Base-by-base conservation (phyloP, 2,888 invertebrate genomes). In the Machimus atricapillus region DNA sequence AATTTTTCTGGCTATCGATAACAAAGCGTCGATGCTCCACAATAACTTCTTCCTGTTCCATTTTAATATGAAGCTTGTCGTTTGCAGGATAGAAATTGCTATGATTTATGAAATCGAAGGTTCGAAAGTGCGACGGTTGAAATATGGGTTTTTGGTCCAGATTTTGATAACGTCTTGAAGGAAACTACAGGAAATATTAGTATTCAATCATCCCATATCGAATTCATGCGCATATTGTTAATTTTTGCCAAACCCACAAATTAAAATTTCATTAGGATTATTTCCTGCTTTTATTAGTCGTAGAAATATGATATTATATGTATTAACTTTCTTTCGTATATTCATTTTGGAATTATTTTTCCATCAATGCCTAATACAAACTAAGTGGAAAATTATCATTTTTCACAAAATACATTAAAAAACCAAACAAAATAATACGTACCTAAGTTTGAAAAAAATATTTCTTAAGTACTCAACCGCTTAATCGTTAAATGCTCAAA, bases 11-110 rank as follows among this genome's bases (percentile, higher is more conserved):
- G 19, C 85, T 88, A 27, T 82, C 88, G 82, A 88, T 56, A 23
- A 89, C 88, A 85, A 89, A 88, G 73, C 89, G 88, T 82, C 88
- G 87, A 58, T 89, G 87, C 82, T 89, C 88, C 34, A 89, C 86
- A 23, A 88, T 86, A n/a, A 88, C 86, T 81, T 88, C 88, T 43
- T 89, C 89, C 23, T 88, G 87, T 78, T 89, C 87, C 88, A 89
- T 89, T 87, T 87, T 88, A 56, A 81, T 85, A 77, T 86, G 86
- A 66, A 82, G 19, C 19, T 78, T 58, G 5, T 56, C 56, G 19
- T 83, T 27, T 58, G 78, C 52, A 46, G 76, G 43, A 23, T 76
- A 76, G 14, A 74, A 23, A 85, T 76, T 76, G 76, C 74, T 85
- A 52, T 85, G 52, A 37, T 52, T 56, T 76, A 85, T 74, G 40